Conservation (phyloP, 2,888 invertebrate species). For the Tricholauxania praeusta region DNA sequence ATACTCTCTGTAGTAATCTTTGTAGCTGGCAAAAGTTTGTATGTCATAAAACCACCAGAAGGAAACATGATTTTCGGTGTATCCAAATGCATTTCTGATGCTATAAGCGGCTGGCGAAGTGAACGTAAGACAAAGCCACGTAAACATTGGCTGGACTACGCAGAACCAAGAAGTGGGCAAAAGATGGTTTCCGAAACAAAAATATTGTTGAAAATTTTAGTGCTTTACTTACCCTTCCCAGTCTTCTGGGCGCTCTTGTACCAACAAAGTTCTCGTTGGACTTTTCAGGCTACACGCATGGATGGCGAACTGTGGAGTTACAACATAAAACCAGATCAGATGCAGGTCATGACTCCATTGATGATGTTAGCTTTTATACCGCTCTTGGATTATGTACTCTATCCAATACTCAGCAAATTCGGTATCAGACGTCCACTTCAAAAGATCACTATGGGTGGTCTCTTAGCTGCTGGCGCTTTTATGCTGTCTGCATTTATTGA, state of each 20-base stretch:
- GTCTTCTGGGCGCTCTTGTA: slow-evolving; percentile 98
- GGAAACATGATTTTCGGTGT: slow-evolving; percentile 88
- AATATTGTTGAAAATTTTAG: slow-evolving; percentile 78
- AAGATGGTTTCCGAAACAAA: slow-evolving; percentile 84
- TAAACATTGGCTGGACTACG: slow-evolving; percentile 92
- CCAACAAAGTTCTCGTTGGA: slow-evolving; percentile 95
- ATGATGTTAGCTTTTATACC: slow-evolving; percentile 89
- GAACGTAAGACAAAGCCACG: slow-evolving; percentile 70
- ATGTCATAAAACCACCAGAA: slow-evolving; percentile 81
- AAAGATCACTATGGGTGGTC: slow-evolving; percentile 78
- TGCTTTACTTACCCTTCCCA: slow-evolving; percentile 89
- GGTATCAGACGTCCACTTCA: slow-evolving; percentile 64
- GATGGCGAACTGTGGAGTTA: slow-evolving; percentile 73
- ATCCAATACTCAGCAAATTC: slow-evolving; percentile 58
- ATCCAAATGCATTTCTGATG: slow-evolving; percentile 77
- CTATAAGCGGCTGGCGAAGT: slow-evolving; percentile 56
- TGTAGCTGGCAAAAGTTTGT: slow-evolving; percentile 80
- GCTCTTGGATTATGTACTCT: slow-evolving; percentile 76
- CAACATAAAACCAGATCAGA: slow-evolving; percentile 91
- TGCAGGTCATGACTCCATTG: slow-evolving; percentile 93
- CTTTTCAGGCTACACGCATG: slow-evolving; percentile 97
- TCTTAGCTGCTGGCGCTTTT: slow-evolving; percentile 87
- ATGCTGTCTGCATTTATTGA: slow-evolving; percentile 86
- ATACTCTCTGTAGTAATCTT: slow-evolving; percentile 84
- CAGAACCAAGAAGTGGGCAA: slow-evolving; percentile 80